phyloP scores from a whole-genome alignment of 2,113 vertebrate genomes.

The Nycticorax nycticorax region DNA sequence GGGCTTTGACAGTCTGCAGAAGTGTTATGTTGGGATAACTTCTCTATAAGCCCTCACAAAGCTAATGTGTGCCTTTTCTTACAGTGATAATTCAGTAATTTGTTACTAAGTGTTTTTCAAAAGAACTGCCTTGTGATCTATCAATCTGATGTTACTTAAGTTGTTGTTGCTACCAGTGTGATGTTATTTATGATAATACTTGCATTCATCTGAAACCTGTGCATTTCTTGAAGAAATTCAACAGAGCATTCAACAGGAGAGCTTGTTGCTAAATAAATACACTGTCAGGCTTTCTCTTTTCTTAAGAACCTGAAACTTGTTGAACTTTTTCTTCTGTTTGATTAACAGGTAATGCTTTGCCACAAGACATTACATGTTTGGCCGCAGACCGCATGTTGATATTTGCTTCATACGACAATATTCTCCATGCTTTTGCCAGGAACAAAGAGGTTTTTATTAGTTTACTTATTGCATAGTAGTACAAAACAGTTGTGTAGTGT shows the following conservation, averaged over 20 bases:
- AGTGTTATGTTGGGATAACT: neutral
- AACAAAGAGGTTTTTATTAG: slow-evolving; percentile 82
- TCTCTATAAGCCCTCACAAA: neutral
- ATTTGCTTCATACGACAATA: slow-evolving; percentile 82
- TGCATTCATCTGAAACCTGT: neutral
- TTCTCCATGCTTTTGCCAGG: slow-evolving; percentile 87
- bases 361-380: slow-evolving; percentile 87
- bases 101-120: neutral
- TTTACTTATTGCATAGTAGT: neutral
- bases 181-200: neutral
- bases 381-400: slow-evolving; percentile 91
- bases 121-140: fast-evolving
- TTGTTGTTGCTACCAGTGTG: neutral
- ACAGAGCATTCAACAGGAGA: fast-evolving
- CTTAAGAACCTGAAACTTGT: neutral
- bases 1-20: neutral
- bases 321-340: slow-evolving; percentile 7
- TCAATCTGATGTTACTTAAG: fast-evolving
- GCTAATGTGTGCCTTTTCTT: fast-evolving
- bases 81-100: neutral
- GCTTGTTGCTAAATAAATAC: neutral
- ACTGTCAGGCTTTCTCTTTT: neutral
- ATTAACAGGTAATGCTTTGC: slow-evolving; percentile 87
- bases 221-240: neutral
- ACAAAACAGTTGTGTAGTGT: neutral